These are phyloP conservation scores for Cardiocondyla obscurior DNA, from an alignment of 1,140 invertebrate species.

Conservation along the genomic window DNA sequence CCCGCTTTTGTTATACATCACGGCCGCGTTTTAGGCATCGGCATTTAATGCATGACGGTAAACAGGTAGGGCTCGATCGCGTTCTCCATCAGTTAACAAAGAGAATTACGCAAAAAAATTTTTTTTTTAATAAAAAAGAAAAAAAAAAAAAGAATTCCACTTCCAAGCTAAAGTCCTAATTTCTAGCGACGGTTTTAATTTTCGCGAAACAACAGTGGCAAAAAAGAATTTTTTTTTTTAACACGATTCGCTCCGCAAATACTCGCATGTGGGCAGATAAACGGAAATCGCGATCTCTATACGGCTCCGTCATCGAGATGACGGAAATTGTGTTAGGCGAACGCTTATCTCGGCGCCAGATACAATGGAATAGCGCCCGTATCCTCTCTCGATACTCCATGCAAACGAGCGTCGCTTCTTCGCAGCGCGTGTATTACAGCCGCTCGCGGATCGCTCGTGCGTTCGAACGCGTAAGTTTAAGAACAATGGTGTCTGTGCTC, in stretches of 20 bases:
- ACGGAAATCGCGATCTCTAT: too few relatives aligned
- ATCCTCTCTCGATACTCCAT: conserved; percentile 21
- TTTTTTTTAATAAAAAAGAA: too few relatives aligned
- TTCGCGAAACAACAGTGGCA: not conserved
- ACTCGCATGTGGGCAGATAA: not conserved
- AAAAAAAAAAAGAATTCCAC: not conserved
- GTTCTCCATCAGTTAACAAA: not conserved
- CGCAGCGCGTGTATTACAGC: not conserved
- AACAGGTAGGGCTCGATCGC: not conserved
- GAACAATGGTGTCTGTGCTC: conserved; percentile 78
- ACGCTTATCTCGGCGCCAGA: conserved; percentile 9
- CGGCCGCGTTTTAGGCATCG: not conserved
- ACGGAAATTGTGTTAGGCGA: conserved; percentile 15
- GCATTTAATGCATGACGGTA: not conserved
- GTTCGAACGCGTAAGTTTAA: conserved; percentile 79
- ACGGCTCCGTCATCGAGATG: not conserved
- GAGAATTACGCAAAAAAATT: not conserved
- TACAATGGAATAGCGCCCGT: conserved; percentile 18
- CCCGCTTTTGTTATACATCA: not conserved
- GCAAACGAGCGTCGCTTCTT: not conserved
- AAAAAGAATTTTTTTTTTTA: too few relatives aligned
- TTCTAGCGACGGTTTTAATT: not conserved
- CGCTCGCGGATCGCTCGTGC: conserved; percentile 60
- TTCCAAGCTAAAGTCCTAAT: not conserved
- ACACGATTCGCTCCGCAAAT: too few relatives aligned